Conservation (phyloP, 2,797 vertebrate genomes). For the Pantherophis vulpinus region DNA sequence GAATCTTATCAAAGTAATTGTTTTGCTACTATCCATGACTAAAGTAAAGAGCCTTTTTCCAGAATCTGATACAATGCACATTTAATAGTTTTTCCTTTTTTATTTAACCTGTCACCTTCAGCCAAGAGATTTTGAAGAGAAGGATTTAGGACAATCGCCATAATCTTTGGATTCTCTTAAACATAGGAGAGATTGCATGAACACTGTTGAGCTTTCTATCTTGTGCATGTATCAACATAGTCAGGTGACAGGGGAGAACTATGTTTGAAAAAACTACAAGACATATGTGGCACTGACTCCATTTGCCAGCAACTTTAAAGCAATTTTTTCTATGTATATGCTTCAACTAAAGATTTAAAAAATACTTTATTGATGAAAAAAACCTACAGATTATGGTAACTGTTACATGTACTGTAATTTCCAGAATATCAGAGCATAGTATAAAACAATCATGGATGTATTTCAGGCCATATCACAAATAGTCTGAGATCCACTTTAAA, state of each 20-base stretch:
- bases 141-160: background rate
- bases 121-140: conserved; percentile 23
- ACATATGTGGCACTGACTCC: no score
- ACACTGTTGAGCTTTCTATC: background rate
- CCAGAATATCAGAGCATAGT: background rate
- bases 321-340: background rate
- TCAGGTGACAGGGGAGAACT: no score
- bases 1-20: conserved; percentile 6
- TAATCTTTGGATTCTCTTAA: background rate
- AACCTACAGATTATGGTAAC: background rate
- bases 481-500: background rate
- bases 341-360: background rate
- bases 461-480: background rate
- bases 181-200: background rate
- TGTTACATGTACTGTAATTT: background rate
- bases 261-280: background rate
- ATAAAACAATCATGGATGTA: background rate
- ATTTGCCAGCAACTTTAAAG: background rate
- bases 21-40: conserved; percentile 13
- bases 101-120: background rate
- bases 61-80: no score
- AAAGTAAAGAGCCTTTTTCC: background rate
- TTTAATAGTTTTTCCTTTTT: conserved; percentile 21
- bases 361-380: background rate
- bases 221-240: background rate